Evolutionary conservation across 2,113 vertebrate genomes (phyloP).

Genomic region (Thamnaconus septentrionalis): DNA sequence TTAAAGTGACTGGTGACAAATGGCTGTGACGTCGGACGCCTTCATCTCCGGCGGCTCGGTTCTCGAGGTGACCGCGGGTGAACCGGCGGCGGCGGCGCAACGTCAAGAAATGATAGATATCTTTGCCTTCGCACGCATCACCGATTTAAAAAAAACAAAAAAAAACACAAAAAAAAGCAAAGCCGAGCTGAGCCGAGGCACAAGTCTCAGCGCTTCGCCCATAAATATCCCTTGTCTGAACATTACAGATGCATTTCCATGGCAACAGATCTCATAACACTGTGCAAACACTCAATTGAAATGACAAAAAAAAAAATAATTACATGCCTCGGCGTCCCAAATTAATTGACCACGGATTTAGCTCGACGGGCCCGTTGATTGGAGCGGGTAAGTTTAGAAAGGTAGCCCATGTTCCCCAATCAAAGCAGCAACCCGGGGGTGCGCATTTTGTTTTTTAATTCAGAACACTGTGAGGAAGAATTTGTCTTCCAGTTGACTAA

Average conservation of each 20-base stretch:
- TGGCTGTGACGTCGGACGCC: slow-evolving; percentile 39
- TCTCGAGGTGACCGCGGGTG: no score
- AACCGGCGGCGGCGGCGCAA: not conserved
- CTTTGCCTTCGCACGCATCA: not conserved
- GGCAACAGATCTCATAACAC: slow-evolving; percentile 40
- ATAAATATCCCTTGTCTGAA: slow-evolving; percentile 36
- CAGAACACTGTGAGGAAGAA: no score
- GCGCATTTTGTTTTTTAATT: no score
- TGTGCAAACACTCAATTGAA: slow-evolving; percentile 15
- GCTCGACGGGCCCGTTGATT: no score
- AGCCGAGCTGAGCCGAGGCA: not conserved
- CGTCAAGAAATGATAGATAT: not conserved
- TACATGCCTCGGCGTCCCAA: slow-evolving; percentile 7
- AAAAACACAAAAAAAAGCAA: not conserved
- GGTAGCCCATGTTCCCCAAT: no score
- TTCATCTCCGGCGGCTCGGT: no score
- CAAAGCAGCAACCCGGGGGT: no score
- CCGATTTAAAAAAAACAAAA: not conserved
- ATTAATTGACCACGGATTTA: not conserved
- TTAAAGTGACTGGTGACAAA: slow-evolving; percentile 34
- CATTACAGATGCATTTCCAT: slow-evolving; percentile 45
- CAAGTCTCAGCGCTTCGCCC: slow-evolving; percentile 12
- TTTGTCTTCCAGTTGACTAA: no score
- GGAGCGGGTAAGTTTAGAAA: no score
- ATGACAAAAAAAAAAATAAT: slow-evolving; percentile 3